Evolutionary conservation across 2,797 vertebrate species (phyloP).

Genomic region (Balearica regulorum): DNA sequence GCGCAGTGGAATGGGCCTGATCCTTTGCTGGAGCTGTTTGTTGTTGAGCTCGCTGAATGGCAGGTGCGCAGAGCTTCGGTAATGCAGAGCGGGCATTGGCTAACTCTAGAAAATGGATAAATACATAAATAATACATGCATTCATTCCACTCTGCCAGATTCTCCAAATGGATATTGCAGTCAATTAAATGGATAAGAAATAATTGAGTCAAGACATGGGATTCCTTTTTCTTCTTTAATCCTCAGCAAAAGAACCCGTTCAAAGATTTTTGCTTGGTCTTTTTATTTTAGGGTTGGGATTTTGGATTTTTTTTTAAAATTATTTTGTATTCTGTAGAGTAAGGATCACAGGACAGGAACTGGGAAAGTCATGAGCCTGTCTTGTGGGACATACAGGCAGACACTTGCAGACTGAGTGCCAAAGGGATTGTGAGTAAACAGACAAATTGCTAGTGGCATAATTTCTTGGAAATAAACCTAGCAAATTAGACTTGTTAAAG

Average conservation of each 20-base stretch:
- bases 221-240: background rate
- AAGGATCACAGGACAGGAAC: background rate
- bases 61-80: background rate
- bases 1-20: background rate
- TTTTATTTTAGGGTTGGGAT: background rate
- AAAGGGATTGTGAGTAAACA: conserved; percentile 23
- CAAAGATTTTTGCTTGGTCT: background rate
- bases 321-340: background rate
- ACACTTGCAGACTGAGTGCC: background rate
- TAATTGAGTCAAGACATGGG: background rate
- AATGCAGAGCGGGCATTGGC: background rate
- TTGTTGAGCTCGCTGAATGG: background rate
- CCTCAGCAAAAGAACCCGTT: background rate
- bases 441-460: conserved; percentile 58
- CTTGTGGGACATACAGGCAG: background rate
- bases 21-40: background rate
- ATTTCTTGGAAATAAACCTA: conserved; percentile 57
- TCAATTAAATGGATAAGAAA: background rate
- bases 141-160: background rate
- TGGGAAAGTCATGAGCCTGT: background rate
- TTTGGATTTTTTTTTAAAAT: background rate
- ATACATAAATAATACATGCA: background rate
- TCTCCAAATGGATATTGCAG: background rate
- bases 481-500: conserved; percentile 64
- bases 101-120: background rate